A percentile compares a stretch with the other conserved stretches of the same genome.
These are phyloP conservation scores for Entomobrya multifasciata DNA, from an alignment of 2,888 invertebrate genomes.

Conservation along the genomic window DNA sequence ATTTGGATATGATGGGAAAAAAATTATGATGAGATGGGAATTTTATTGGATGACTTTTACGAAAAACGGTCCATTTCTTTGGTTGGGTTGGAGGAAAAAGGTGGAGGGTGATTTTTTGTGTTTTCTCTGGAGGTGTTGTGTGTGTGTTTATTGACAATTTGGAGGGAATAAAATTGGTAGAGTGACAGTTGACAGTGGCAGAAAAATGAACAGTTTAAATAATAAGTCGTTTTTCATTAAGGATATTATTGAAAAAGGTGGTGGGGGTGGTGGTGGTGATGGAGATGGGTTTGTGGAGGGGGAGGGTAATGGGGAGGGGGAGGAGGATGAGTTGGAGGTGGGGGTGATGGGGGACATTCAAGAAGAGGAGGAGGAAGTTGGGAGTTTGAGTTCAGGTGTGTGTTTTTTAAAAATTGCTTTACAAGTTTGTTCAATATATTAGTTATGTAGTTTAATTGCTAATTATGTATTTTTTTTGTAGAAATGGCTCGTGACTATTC, in stretches of 20 bases:
- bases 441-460: background rate
- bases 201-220: slow-evolving; percentile 21
- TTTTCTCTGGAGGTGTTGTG: no score
- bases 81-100: no score
- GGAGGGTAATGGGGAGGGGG: background rate
- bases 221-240: slow-evolving; percentile 91
- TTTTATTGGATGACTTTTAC: slow-evolving; percentile 21
- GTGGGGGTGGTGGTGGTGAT: background rate
- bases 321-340: no score
- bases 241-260: slow-evolving; percentile 90
- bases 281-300: background rate
- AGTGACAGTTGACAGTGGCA: no score
- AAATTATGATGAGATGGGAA: slow-evolving; percentile 19
- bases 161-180: background rate
- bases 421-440: background rate
- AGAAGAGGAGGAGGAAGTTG: background rate
- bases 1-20: background rate
- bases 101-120: background rate
- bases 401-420: background rate
- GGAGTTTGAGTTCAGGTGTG: no score
- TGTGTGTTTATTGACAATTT: background rate
- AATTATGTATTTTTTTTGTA: background rate
- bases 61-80: slow-evolving; percentile 1
- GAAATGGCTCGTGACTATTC: slow-evolving; percentile 41
- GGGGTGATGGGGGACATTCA: background rate